phyloP scores from a whole-genome alignment of 2,113 vertebrate genomes.

The Phaethornis superciliosus region DNA sequence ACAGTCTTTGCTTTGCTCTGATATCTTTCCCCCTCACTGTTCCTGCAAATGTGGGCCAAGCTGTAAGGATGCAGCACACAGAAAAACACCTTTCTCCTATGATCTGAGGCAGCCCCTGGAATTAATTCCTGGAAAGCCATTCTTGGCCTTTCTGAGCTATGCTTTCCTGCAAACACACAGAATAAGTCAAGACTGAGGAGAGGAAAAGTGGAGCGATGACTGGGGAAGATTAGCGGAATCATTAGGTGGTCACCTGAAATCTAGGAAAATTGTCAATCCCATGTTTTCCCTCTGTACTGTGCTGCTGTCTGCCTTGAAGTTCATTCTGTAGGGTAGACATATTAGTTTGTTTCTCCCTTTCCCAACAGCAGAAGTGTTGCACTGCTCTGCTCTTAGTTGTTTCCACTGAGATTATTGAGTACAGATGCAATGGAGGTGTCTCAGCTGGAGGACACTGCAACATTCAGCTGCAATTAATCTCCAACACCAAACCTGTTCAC shows the following conservation, averaged over 20 bases:
- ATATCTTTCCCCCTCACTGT: slow-evolving; percentile 3
- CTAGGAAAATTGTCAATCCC: neutral
- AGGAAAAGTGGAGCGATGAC: neutral
- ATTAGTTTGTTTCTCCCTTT: slow-evolving; percentile 8
- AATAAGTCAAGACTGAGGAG: neutral
- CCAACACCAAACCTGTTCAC: neutral
- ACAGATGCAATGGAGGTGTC: neutral
- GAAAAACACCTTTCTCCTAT: slow-evolving; percentile 55
- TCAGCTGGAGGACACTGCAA: neutral
- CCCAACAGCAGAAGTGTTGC: neutral
- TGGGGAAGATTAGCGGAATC: neutral
- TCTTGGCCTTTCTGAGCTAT: slow-evolving; percentile 16
- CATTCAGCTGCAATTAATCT: neutral
- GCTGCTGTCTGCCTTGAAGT: neutral
- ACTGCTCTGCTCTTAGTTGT: neutral
- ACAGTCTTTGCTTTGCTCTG: neutral
- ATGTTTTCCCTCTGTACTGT: neutral
- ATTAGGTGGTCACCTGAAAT: neutral
- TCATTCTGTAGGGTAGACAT: neutral
- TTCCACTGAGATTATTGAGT: neutral
- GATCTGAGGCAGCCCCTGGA: slow-evolving; percentile 46
- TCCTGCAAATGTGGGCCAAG: slow-evolving; percentile 55
- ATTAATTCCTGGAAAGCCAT: slow-evolving; percentile 56
- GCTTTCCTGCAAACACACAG: neutral
- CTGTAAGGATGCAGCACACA: slow-evolving; percentile 45